Conservation (phyloP, 2,888 invertebrate species). For the Eupithecia tripunctaria region DNA sequence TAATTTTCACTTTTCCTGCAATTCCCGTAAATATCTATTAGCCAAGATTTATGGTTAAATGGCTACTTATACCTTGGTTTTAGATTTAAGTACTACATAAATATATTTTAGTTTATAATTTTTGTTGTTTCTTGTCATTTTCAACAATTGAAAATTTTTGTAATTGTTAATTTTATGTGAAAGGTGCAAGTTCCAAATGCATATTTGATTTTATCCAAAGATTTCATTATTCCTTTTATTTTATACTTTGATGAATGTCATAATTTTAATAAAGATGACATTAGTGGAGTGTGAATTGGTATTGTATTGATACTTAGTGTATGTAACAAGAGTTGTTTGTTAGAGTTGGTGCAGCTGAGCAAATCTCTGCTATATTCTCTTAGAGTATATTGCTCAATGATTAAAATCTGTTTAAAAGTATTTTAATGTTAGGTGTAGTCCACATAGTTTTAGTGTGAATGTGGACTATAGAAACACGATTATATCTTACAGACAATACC, state of each 20-base stretch:
- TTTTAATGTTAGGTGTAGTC: constrained; percentile 80
- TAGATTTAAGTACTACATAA: constrained; percentile 66
- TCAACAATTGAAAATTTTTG: constrained; percentile 65
- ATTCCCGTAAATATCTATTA: constrained; percentile 67
- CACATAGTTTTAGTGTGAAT: constrained; percentile 72
- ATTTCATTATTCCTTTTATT: constrained; percentile 73
- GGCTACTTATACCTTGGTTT: constrained; percentile 77
- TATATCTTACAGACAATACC: constrained; percentile 84
- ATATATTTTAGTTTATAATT: constrained; percentile 72
- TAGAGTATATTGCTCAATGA: constrained; percentile 84
- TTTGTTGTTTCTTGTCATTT: constrained; percentile 76
- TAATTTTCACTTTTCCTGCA: constrained; percentile 65
- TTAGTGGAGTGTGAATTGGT: constrained; percentile 83
- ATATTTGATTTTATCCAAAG: constrained; percentile 83
- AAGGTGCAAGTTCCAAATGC: constrained; percentile 80
- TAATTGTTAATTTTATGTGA: constrained; percentile 68
- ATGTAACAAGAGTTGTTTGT: constrained; percentile 72
- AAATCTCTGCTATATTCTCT: constrained; percentile 83
- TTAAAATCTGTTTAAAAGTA: constrained; percentile 80
- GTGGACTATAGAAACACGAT: constrained; percentile 74
- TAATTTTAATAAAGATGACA: constrained; percentile 72
- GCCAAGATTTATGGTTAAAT: constrained; percentile 70
- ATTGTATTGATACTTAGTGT: constrained; percentile 73
- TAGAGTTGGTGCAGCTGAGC: constrained; percentile 84
- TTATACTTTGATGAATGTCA: constrained; percentile 65